phyloP scores from a whole-genome alignment of 2,888 invertebrate species.

The Pyrochroa serraticornis region DNA sequence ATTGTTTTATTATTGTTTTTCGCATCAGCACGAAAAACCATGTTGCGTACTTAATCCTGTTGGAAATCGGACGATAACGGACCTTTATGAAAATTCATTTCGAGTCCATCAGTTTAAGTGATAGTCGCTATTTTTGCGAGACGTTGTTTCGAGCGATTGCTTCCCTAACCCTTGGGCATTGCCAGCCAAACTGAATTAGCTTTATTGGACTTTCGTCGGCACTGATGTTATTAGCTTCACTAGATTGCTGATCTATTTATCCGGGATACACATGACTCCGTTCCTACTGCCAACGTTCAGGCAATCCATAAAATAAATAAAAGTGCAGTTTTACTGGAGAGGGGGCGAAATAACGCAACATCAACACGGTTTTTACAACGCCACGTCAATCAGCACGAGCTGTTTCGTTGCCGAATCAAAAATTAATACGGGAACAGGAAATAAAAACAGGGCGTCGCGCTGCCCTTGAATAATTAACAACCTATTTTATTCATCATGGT shows the following conservation, averaged over 20 bases:
- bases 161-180: conserved; percentile 48
- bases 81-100: conserved; percentile 1
- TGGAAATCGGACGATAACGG: not conserved
- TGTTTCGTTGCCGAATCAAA: no score
- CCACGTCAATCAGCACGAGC: no score
- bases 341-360: not conserved
- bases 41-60: not conserved
- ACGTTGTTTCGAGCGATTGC: conserved; percentile 42
- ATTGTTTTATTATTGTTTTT: conserved; percentile 43
- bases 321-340: not conserved
- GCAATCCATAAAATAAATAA: conserved; percentile 18
- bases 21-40: not conserved
- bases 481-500: not conserved
- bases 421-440: no score
- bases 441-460: no score
- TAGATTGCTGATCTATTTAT: conserved; percentile 56
- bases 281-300: conserved; percentile 11
- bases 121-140: conserved; percentile 27
- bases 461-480: not conserved
- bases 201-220: conserved; percentile 54
- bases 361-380: no score
- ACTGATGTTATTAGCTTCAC: conserved; percentile 54
- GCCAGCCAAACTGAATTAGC: conserved; percentile 54
- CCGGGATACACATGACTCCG: conserved; percentile 46
- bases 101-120: conserved; percentile 26